Evolutionary conservation across 2,888 invertebrate genomes (phyloP), one percentile per base, ranked within the genome.

Genomic region (Oeneis ivallda): DNA sequence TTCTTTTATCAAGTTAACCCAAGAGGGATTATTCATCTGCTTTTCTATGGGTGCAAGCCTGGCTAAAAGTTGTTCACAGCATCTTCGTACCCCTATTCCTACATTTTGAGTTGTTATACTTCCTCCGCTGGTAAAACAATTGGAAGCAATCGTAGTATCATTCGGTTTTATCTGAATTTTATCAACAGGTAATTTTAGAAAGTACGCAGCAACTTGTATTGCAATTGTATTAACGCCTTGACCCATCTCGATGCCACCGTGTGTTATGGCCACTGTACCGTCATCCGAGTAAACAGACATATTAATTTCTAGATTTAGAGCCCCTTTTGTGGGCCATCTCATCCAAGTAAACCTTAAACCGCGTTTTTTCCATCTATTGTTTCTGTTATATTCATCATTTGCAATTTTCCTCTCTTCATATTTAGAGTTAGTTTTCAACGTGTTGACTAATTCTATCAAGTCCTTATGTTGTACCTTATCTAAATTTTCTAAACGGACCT

Each of bases 141-240:
- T 96, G 0, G 94, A 93, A 9, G 92, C 79, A 8, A 87, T 83
- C 15, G 93, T 77, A 67, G 85, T 93, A 70, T 92, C 92, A 13
- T 87, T 89, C 3, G 94, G 91, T 77, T 94, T 94, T 0, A 95
- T 89, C 19, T 84, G 87, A 8, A 96, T 85, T 78, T 92, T 86
- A 0, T 93, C 90, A 50, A 95, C 67, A 0, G 94, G 93, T 66
- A 96, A 93, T 7, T 94, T 94, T 11, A 96, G 82, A 0, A 92
- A 90, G 73, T 94, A 92, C 0, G 96, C 96, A 59, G 93, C 94
- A 0, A 95, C 93, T 89, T 96, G 96, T 1, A 94, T 93, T 0
- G 93, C 94, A 92, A 96, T 96, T 0, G 96, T 96, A 70, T 96
- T 95, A 59, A 96, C 92, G 7, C 96, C 96, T 89, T 96, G 96